Percentiles rank a stretch among this genome's conserved stretches.
These are phyloP conservation scores for Sandelia bainsii DNA, from an alignment of 2,797 vertebrate genomes.

Conservation along the genomic window DNA sequence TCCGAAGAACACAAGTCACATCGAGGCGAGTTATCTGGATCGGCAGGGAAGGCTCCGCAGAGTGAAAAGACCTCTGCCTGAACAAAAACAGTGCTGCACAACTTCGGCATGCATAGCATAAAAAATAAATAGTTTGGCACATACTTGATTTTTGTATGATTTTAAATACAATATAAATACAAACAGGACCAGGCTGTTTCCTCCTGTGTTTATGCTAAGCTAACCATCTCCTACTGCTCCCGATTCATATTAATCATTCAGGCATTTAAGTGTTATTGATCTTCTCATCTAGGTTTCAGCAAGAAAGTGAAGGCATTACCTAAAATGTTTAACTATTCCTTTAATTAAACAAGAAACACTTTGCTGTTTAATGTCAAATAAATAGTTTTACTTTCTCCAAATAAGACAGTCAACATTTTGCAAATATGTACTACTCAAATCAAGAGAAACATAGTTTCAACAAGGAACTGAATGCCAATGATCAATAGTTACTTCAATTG, in stretches of 20 bases:
- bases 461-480: neutral
- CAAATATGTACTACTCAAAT: neutral
- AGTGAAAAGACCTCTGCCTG: constrained; percentile 30
- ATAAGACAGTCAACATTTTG: too few relatives aligned
- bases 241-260: neutral
- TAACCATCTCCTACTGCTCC: neutral
- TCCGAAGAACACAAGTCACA: constrained; percentile 67
- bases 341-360: too few relatives aligned
- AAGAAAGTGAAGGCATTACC: too few relatives aligned
- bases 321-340: neutral
- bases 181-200: neutral
- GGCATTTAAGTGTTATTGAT: neutral
- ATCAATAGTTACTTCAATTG: too few relatives aligned
- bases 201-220: neutral
- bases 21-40: constrained; percentile 48
- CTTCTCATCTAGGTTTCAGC: neutral
- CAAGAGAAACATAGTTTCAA: neutral
- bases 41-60: constrained; percentile 38
- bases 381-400: too few relatives aligned
- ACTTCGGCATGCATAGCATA: constrained; percentile 1
- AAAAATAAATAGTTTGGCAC: neutral
- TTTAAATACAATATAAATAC: neutral
- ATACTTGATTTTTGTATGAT: too few relatives aligned
- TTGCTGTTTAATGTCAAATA: too few relatives aligned
- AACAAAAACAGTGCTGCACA: constrained; percentile 35